A percentile compares a stretch with the other conserved stretches of the same genome.
Conservation (phyloP, 2,797 vertebrate species). For the Acridotheres tristis region DNA sequence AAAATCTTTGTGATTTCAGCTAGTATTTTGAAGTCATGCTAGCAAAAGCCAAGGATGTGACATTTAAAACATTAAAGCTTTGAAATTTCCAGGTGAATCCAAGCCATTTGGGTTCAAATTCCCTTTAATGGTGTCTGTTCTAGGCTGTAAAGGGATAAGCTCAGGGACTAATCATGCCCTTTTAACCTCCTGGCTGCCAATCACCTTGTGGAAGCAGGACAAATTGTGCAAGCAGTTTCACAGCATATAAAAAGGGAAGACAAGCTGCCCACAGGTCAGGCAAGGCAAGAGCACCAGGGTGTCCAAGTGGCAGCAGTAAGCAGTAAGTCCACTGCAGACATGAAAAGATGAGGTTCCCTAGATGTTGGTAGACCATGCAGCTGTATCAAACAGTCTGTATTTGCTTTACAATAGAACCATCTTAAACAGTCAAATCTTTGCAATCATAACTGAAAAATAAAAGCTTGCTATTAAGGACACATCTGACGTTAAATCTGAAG, state of each 20-base stretch:
- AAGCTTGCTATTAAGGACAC: not conserved
- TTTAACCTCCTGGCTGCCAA: not conserved
- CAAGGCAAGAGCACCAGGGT: not conserved
- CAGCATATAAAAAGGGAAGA: not conserved
- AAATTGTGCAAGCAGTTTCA: not conserved
- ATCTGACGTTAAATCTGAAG: not conserved
- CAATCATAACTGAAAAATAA: not conserved
- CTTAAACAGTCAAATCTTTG: not conserved
- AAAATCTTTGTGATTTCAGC: not conserved
- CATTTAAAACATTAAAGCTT: conserved; percentile 21
- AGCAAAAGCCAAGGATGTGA: not conserved
- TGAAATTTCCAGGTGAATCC: not conserved
- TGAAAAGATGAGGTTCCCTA: not conserved
- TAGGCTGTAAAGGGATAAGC: not conserved
- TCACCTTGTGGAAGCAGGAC: not conserved
- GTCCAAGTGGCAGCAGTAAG: not conserved
- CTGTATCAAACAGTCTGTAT: not conserved
- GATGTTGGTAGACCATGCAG: not conserved
- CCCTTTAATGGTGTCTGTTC: not conserved
- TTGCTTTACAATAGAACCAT: not conserved
- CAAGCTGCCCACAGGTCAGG: not conserved
- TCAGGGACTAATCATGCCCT: not conserved
- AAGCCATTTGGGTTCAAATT: not conserved
- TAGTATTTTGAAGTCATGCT: not conserved
- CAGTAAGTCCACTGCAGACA: not conserved